Evolutionary conservation across 2,888 invertebrate species (phyloP), one percentile per base, ranked within the genome.

Genomic region (Agrochola macilenta): DNA sequence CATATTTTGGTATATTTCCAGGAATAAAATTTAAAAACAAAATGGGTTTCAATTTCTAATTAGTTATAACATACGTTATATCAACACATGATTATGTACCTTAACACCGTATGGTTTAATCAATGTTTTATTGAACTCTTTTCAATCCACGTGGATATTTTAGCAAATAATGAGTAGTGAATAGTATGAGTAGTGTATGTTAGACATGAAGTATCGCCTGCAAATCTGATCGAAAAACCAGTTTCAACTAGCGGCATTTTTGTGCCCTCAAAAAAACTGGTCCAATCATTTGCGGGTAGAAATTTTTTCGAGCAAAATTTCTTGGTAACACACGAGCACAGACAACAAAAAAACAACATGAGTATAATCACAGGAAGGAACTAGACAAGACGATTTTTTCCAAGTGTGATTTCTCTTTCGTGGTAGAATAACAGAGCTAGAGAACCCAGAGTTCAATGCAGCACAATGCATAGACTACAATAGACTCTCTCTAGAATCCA

Each of bases 221-320:
- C 61, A 30, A 75, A 63, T 63, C 46, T 58, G 43, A 71, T 49
- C 39, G 8, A 30, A 54, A 14, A 74, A 69, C 86, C 30, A 46
- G 78, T 39, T 64, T 52, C 5, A 58, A 52, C 49, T 17, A 74
- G 35, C 69, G 68, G 63, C 20, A 70, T 12, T 58, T 83, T 70
- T 43, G 64, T 52, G 66, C 49, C 43, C 54, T 52, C n/a, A 43
- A 61, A 75, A 68, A 74, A 85, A 74, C 64, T 60, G 54, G 63
- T 70, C n/a, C n/a, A 49, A 14, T 11, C 77, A 69, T 82, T 64
- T 77, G 68, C 49, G 3, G 7, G 5, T 30, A 23, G 26, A 12
- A 30, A 46, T 26, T 73, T 68, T 54, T 61, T 69, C 1, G 3
- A 26, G 0, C 8, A n/a, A 35, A 57, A 57, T 39, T 68, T 35